phyloP scores from a whole-genome alignment of 2,113 vertebrate genomes.

The Danionella cerebrum region DNA sequence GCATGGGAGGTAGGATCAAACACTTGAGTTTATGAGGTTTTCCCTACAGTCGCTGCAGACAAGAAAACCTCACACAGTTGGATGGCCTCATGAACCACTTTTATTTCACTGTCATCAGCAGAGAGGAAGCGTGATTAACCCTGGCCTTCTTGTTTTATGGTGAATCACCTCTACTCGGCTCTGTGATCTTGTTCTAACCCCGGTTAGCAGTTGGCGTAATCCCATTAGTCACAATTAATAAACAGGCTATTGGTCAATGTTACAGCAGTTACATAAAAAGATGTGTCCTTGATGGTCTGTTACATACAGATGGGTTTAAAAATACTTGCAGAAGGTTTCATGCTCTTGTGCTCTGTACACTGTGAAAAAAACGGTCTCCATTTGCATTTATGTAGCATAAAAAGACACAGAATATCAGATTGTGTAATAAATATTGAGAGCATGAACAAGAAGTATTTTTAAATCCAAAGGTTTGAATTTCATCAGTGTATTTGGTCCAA shows the following conservation, averaged over 20 bases:
- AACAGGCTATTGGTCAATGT: slow-evolving; percentile 17
- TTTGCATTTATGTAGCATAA: too few relatives aligned
- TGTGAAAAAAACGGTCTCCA: too few relatives aligned
- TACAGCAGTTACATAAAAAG: slow-evolving; percentile 11
- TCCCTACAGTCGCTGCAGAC: neutral
- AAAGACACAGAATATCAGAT: too few relatives aligned
- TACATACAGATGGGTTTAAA: neutral
- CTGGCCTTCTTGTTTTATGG: slow-evolving; percentile 5
- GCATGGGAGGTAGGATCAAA: slow-evolving; percentile 87
- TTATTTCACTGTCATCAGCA: neutral
- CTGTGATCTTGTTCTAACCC: neutral
- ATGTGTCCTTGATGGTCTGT: neutral
- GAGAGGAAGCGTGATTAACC: neutral
- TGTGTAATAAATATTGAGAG: too few relatives aligned
- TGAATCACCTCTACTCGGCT: slow-evolving; percentile 3
- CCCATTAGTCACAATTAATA: slow-evolving; percentile 27
- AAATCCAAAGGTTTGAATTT: too few relatives aligned
- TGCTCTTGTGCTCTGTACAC: too few relatives aligned
- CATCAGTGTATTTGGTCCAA: too few relatives aligned
- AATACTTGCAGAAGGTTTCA: neutral
- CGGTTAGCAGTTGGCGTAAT: slow-evolving; percentile 8
- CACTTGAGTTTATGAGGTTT: neutral
- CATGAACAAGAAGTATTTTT: too few relatives aligned
- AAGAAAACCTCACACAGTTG: neutral
- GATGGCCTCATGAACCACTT: neutral